These are phyloP conservation scores for Tachysurus fulvidraco DNA, from an alignment of 2,113 vertebrate species.

Conservation along the genomic window DNA sequence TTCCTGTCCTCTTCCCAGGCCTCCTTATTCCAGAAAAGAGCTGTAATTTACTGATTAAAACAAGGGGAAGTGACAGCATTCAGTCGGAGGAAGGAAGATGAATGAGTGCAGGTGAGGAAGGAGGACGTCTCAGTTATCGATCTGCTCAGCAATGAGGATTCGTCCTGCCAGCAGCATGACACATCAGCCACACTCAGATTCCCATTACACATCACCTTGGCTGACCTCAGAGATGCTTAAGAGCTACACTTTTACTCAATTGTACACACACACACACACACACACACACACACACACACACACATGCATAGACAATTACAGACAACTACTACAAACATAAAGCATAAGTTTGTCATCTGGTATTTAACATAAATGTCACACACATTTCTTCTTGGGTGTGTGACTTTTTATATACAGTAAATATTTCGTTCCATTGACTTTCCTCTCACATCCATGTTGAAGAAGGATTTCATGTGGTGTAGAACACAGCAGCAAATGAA, in stretches of 20 bases:
- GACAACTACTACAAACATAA: not conserved
- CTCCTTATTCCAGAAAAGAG: not conserved
- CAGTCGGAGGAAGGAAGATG: constrained; percentile 52
- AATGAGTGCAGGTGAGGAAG: constrained; percentile 54
- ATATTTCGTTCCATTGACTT: not conserved
- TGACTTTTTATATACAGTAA: no score
- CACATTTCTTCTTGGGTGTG: not conserved
- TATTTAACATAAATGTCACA: not conserved
- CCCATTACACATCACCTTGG: constrained; percentile 61
- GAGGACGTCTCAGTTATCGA: constrained; percentile 61
- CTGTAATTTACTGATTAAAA: constrained; percentile 59
- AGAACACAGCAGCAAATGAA: not conserved
- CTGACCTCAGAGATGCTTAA: not conserved
- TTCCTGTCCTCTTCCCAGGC: constrained; percentile 23
- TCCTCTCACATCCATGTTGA: not conserved
- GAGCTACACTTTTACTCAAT: not conserved
- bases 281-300: not conserved
- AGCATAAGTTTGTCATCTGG: not conserved
- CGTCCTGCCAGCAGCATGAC: constrained; percentile 54
- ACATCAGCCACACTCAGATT: constrained; percentile 57
- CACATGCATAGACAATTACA: no score
- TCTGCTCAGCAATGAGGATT: constrained; percentile 58
- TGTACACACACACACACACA: constrained; percentile 20
- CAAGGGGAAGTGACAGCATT: constrained; percentile 54
- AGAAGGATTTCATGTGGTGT: not conserved